Percentiles rank a stretch among this genome's conserved stretches.
Evolutionary conservation across 2,797 vertebrate species (phyloP).

Genomic region (Streptopelia turtur): DNA sequence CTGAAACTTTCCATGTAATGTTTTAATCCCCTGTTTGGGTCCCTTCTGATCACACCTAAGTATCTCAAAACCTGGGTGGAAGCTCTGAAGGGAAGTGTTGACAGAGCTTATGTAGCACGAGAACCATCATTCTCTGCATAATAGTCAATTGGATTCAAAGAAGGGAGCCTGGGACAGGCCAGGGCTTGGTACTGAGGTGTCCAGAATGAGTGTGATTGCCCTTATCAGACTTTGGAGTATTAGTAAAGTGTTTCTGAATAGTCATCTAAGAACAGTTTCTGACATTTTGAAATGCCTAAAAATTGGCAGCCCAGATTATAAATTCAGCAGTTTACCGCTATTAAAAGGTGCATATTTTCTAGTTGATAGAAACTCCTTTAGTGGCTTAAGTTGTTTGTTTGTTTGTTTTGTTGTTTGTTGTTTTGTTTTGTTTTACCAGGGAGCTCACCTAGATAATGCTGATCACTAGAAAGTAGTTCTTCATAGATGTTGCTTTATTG

Average conservation of each 20-base stretch:
- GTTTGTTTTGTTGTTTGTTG: no score
- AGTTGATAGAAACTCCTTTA: background rate
- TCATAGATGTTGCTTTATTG: background rate
- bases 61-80: background rate
- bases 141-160: background rate
- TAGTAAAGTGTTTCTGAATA: background rate
- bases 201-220: background rate
- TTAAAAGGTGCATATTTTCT: background rate
- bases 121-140: fast-evolving
- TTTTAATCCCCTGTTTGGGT: background rate
- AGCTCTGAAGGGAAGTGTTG: background rate
- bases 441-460: background rate
- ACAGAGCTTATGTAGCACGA: background rate
- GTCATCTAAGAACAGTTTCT: background rate
- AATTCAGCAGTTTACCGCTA: background rate
- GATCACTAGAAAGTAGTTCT: background rate
- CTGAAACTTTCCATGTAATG: background rate
- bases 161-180: background rate
- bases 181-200: background rate
- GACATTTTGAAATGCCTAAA: background rate
- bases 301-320: background rate
- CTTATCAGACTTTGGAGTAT: background rate
- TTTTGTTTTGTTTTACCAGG: background rate
- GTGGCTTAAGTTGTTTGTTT: background rate
- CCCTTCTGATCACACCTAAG: background rate